Evolutionary conservation across 2,888 invertebrate species (phyloP).

Genomic region (Hydrotaea cyrtoneurina): DNA sequence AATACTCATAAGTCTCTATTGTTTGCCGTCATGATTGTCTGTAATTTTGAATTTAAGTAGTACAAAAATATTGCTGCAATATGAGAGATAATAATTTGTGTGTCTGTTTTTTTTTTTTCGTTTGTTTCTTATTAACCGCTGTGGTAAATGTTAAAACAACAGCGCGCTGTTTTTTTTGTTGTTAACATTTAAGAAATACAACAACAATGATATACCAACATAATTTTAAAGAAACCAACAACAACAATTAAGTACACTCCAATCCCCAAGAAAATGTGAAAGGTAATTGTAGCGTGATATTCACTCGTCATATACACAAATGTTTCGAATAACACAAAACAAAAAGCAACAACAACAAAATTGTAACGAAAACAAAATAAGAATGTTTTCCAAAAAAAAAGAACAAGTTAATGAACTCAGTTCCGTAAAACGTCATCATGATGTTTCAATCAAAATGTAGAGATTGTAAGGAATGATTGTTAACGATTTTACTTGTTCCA

Average conservation of each 20-base stretch:
- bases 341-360: background rate
- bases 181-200: constrained; percentile 23
- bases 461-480: background rate
- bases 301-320: background rate
- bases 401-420: constrained; percentile 19
- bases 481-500: background rate
- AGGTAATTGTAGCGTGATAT: constrained; percentile 47
- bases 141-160: constrained; percentile 18
- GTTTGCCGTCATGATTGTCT: background rate
- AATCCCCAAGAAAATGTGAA: constrained; percentile 52
- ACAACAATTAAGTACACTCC: background rate
- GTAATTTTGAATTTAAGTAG: background rate
- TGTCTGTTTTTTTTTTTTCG: no score
- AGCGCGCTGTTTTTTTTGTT: background rate
- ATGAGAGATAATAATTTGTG: background rate
- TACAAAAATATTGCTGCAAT: constrained; percentile 1
- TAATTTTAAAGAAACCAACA: constrained; percentile 16
- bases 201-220: background rate
- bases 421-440: background rate
- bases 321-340: background rate
- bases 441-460: background rate
- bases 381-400: constrained; percentile 16
- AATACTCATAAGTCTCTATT: background rate
- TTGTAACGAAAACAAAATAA: background rate
- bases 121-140: background rate